Percentiles rank a stretch among this genome's conserved stretches.
Conservation (phyloP, 2,113 vertebrate genomes). For the Indri indri region DNA sequence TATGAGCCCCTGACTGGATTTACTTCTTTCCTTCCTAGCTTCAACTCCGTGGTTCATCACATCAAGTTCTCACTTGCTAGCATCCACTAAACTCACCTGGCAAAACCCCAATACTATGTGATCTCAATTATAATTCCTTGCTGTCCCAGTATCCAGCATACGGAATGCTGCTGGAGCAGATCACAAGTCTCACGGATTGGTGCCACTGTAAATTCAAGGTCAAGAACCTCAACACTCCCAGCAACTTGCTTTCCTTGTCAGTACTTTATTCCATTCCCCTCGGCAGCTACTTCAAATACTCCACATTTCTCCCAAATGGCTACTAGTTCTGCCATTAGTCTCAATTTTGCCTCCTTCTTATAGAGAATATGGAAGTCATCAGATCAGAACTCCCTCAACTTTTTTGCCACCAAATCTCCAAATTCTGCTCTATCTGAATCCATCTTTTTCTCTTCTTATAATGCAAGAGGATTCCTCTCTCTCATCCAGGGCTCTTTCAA, state of each 20-base stretch:
- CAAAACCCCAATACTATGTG: constrained; percentile 16
- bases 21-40: not conserved
- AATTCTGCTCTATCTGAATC: not conserved
- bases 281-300: not conserved
- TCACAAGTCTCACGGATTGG: constrained; percentile 8
- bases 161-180: constrained; percentile 1
- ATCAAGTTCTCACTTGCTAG: not conserved
- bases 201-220: constrained; percentile 54
- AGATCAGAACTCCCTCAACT: not conserved
- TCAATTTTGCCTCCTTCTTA: not conserved
- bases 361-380: not conserved
- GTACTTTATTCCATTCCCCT: not conserved
- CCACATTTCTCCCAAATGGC: not conserved
- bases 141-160: not conserved
- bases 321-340: not conserved
- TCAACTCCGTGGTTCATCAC: not conserved
- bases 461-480: not conserved
- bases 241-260: not conserved
- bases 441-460: not conserved
- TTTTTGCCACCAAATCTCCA: constrained; percentile 19
- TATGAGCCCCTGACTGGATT: not conserved
- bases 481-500: not conserved
- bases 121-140: constrained; percentile 21
- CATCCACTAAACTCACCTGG: constrained; percentile 19
- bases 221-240: constrained; percentile 23